A percentile compares a stretch with the other conserved stretches of the same genome.
phyloP scores from a whole-genome alignment of 2,888 invertebrate genomes.

The Pyrocoelia pectoralis region DNA sequence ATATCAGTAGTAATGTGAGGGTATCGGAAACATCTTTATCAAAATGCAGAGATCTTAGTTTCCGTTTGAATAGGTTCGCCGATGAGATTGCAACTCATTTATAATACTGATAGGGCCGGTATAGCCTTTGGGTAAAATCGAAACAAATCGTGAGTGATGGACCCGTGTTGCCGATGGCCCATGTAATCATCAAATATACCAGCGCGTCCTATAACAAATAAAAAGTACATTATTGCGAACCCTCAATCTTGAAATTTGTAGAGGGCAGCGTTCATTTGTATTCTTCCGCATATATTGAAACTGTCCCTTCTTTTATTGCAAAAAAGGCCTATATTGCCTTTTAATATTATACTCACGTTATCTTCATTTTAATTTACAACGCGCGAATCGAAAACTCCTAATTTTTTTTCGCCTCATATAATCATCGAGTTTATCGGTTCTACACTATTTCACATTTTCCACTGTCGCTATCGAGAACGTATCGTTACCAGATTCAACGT shows the following conservation, averaged over 20 bases:
- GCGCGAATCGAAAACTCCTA: neutral
- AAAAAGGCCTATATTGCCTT: neutral
- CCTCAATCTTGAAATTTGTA: conserved; percentile 6
- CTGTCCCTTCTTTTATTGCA: conserved; percentile 1
- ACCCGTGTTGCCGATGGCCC: conserved; percentile 19
- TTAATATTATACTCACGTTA: neutral
- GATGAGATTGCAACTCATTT: conserved; percentile 45
- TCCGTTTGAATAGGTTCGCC: conserved; percentile 40
- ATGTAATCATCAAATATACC: conserved; percentile 19
- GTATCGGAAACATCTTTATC: conserved; percentile 33
- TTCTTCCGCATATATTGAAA: conserved; percentile 2
- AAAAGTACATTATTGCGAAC: conserved; percentile 7
- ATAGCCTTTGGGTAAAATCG: conserved; percentile 38
- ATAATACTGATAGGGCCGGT: conserved; percentile 39
- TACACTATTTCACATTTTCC: neutral
- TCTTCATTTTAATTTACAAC: neutral
- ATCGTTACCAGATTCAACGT: neutral
- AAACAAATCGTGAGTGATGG: conserved; percentile 26
- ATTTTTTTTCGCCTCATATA: neutral
- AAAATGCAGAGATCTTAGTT: conserved; percentile 38
- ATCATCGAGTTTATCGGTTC: neutral
- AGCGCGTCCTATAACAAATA: conserved; percentile 7
- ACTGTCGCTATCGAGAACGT: neutral
- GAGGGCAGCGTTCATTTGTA: conserved; percentile 3
- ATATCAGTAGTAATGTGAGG: conserved; percentile 31